Percentiles rank a stretch among this genome's conserved stretches.
Conservation (phyloP, 1,140 invertebrate genomes). For the Mizuhopecten yessoensis region DNA sequence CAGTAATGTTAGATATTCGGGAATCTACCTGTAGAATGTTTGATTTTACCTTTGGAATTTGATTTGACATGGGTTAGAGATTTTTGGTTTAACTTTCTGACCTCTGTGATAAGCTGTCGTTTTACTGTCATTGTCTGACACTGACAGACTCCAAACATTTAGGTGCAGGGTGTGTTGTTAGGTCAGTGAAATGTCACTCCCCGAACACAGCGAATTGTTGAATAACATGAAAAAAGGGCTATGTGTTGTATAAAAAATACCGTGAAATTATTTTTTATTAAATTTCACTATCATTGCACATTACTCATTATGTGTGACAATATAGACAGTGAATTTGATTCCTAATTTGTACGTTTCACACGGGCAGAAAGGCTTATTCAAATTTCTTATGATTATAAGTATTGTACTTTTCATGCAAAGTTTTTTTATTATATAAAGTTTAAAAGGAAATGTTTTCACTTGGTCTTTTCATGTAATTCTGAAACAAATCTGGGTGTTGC, state of each 20-base stretch:
- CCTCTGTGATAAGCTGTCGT: neutral
- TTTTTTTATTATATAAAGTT: neutral
- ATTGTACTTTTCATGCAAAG: neutral
- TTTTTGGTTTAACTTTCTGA: neutral
- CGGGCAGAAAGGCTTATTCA: neutral
- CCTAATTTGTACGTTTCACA: neutral
- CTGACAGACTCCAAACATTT: neutral
- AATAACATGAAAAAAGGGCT: neutral
- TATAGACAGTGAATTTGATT: neutral
- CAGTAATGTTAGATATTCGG: neutral
- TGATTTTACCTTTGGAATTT: constrained; percentile 14
- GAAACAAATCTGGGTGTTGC: no score
- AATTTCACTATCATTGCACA: constrained; percentile 14
- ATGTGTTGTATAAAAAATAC: neutral
- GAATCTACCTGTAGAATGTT: neutral
- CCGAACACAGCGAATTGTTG: neutral
- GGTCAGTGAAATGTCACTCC: neutral
- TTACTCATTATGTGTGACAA: neutral
- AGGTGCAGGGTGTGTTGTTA: neutral
- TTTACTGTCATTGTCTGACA: neutral
- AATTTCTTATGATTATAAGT: neutral
- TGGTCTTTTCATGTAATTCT: no score
- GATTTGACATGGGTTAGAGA: constrained; percentile 38
- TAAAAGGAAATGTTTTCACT: neutral
- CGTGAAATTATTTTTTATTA: constrained; percentile 30